phyloP scores from a whole-genome alignment of 2,888 invertebrate species.

The Rhaphigaster nebulosa region DNA sequence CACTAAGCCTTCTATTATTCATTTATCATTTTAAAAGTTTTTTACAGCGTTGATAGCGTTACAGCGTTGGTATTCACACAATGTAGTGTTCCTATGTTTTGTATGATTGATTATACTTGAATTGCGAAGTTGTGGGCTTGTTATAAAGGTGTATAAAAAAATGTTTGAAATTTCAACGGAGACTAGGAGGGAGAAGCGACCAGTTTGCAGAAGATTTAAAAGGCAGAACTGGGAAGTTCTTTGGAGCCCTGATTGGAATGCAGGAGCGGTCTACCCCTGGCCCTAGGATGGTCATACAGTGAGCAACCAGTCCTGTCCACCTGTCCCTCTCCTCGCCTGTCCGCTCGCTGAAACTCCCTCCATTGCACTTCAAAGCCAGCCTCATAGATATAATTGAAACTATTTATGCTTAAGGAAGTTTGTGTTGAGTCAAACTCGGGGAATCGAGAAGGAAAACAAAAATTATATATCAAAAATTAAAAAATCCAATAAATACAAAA shows the following conservation, averaged over 20 bases:
- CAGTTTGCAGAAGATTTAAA: conserved; percentile 3
- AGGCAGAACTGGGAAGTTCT: conserved; percentile 1
- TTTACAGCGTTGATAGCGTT: no score
- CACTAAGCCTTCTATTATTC: no score
- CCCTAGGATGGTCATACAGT: conserved; percentile 4
- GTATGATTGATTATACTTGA: not conserved
- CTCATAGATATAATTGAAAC: not conserved
- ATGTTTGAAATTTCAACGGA: not conserved
- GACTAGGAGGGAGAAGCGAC: not conserved
- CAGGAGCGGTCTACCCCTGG: not conserved
- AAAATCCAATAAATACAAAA: no score
- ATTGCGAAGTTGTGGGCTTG: not conserved
- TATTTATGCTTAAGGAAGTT: not conserved
- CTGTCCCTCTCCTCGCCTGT: not conserved
- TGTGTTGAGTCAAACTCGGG: not conserved
- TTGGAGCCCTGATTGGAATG: conserved; percentile 35
- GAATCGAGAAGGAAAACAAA: no score
- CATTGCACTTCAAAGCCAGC: not conserved
- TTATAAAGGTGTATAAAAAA: not conserved
- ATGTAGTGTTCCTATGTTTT: no score
- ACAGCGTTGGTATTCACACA: no score
- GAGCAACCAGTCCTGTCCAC: conserved; percentile 3
- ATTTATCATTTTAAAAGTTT: no score
- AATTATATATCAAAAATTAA: no score
- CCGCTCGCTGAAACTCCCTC: not conserved